Conservation (phyloP, 2,113 vertebrate species). For the Heteronetta atricapilla region DNA sequence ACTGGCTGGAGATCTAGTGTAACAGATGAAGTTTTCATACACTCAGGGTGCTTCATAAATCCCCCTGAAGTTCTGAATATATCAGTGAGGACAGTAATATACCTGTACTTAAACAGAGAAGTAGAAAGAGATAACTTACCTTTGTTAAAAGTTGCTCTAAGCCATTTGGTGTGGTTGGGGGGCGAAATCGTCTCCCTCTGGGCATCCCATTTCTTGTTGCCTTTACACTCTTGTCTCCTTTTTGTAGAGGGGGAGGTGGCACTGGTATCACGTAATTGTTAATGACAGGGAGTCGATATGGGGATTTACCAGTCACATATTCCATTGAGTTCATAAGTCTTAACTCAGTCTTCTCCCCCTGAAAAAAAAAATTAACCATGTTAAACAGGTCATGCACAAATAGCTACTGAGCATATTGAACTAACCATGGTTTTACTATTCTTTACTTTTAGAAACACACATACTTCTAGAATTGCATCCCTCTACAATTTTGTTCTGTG, state of each 20-base stretch:
- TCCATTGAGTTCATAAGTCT: conserved; percentile 65
- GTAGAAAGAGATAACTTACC: conserved; percentile 39
- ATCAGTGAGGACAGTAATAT: accelerated
- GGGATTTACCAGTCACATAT: conserved; percentile 65
- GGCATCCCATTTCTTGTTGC: conserved; percentile 24
- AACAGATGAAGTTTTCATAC: too few species aligned
- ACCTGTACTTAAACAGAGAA: neutral
- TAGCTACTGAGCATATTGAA: accelerated
- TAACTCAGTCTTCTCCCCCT: conserved; percentile 78
- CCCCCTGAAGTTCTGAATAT: neutral
- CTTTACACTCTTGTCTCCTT: conserved; percentile 51
- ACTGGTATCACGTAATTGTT: conserved; percentile 77
- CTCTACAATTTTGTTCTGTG: neutral
- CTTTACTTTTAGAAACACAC: neutral
- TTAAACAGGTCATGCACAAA: neutral
- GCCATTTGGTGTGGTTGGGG: conserved; percentile 76
- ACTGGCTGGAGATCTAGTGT: neutral
- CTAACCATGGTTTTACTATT: accelerated
- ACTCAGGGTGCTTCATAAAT: neutral
- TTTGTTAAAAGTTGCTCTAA: conserved; percentile 58
- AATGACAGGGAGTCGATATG: conserved; percentile 82
- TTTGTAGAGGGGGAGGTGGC: conserved; percentile 74
- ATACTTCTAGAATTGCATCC: neutral
- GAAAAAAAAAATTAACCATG: neutral
- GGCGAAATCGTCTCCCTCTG: conserved; percentile 75